phyloP scores from a whole-genome alignment of 92 coral and sea anemone genomes.

The Pocillopora meandrina region DNA sequence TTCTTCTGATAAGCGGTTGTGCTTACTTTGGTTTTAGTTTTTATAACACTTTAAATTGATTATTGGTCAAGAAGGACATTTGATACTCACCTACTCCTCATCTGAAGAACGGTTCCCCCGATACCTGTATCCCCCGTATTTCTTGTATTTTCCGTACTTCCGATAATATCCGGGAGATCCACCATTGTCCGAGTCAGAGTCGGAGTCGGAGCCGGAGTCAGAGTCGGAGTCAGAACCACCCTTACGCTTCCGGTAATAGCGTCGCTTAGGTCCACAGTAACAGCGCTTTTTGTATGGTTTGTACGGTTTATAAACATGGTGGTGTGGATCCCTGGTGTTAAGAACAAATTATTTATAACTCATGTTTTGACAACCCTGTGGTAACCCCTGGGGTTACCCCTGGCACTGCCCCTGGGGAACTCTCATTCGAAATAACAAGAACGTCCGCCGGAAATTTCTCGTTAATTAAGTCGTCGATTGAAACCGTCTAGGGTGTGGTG shows the following conservation, averaged over 20 bases:
- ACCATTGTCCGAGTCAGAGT: background rate
- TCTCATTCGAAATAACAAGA: too few relatives aligned
- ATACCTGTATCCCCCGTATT: background rate
- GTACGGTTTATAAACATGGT: too few relatives aligned
- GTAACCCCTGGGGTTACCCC: too few relatives aligned
- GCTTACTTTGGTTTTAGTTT: too few relatives aligned
- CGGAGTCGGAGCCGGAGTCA: background rate
- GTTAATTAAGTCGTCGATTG: too few relatives aligned
- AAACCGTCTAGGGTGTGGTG: too few relatives aligned
- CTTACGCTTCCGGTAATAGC: background rate
- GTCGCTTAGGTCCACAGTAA: background rate
- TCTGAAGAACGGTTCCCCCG: slow-evolving; percentile 6
- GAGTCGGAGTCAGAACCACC: background rate
- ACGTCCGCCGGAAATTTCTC: too few relatives aligned
- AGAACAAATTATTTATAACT: background rate
- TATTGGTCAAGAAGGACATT: background rate
- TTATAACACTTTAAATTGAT: too few relatives aligned
- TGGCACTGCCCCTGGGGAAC: too few relatives aligned
- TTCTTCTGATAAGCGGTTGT: too few relatives aligned
- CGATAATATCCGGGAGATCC: background rate
- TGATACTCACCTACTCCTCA: slow-evolving; percentile 20
- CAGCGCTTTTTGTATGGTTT: slow-evolving; percentile 11
- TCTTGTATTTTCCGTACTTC: background rate
- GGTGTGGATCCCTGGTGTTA: slow-evolving; percentile 25
- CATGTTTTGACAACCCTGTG: background rate